Percentiles rank a stretch among this genome's conserved stretches.
These are phyloP conservation scores for Diceros bicornis DNA, from an alignment of 2,797 vertebrate genomes.

Conservation along the genomic window DNA sequence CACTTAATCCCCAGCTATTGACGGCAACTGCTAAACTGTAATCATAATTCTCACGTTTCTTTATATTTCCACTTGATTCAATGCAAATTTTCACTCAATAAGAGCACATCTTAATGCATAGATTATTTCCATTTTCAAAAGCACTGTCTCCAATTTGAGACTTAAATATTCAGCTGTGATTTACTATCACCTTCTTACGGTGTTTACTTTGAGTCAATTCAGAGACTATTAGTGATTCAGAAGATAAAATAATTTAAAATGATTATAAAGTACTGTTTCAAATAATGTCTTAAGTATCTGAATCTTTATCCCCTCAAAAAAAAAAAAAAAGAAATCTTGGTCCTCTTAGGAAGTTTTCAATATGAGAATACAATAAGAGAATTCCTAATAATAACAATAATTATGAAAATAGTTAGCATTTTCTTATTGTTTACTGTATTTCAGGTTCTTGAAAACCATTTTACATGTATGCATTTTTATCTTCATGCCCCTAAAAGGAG, in stretches of 20 bases:
- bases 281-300: neutral
- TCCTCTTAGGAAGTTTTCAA: neutral
- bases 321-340: neutral
- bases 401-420: neutral
- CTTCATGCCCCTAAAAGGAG: neutral
- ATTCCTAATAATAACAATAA: neutral
- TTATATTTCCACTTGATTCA: neutral
- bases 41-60: neutral
- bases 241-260: neutral
- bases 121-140: conserved; percentile 21
- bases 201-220: neutral
- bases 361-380: neutral
- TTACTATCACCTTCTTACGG: neutral
- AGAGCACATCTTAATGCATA: neutral
- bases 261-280: neutral
- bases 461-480: neutral
- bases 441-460: neutral
- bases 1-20: neutral
- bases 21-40: neutral
- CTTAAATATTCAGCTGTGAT: conserved; percentile 12
- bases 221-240: neutral
- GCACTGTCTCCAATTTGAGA: neutral
- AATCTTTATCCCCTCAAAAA: neutral
- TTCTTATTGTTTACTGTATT: neutral
- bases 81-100: neutral